Percentiles rank a stretch among this genome's conserved stretches.
phyloP scores from a whole-genome alignment of 2,113 vertebrate genomes.

The Erythrocebus patas region DNA sequence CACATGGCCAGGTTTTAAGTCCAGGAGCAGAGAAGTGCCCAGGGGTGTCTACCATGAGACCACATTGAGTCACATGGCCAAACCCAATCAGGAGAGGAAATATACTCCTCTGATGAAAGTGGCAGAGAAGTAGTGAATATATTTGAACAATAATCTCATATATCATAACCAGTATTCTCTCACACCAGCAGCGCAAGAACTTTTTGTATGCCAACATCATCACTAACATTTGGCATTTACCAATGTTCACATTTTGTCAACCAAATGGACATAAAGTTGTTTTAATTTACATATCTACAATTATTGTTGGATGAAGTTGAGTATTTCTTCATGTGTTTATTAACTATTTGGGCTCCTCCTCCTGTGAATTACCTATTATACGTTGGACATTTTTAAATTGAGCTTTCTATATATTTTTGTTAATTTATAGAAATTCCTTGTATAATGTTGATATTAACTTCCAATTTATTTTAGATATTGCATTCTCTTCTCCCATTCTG shows the following conservation, averaged over 20 bases:
- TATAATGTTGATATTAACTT: background rate
- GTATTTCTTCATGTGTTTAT: background rate
- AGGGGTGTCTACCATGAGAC: background rate
- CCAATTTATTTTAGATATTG: background rate
- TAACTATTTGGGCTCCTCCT: background rate
- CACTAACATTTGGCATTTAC: background rate
- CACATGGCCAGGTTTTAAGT: background rate
- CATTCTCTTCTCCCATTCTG: background rate
- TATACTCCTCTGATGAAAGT: background rate
- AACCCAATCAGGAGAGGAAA: background rate
- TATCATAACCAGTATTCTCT: background rate
- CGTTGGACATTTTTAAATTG: background rate
- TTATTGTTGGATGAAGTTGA: background rate
- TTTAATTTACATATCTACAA: background rate
- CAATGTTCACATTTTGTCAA: background rate
- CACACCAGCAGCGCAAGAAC: background rate
- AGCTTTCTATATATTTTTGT: background rate
- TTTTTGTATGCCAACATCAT: background rate
- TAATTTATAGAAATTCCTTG: background rate
- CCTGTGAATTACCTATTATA: background rate
- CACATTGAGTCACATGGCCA: background rate
- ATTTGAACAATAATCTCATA: background rate
- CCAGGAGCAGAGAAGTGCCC: background rate
- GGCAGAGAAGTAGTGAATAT: background rate
- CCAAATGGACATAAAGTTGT: background rate